phyloP scores from a whole-genome alignment of 2,113 vertebrate genomes.

The Rynchops niger region DNA sequence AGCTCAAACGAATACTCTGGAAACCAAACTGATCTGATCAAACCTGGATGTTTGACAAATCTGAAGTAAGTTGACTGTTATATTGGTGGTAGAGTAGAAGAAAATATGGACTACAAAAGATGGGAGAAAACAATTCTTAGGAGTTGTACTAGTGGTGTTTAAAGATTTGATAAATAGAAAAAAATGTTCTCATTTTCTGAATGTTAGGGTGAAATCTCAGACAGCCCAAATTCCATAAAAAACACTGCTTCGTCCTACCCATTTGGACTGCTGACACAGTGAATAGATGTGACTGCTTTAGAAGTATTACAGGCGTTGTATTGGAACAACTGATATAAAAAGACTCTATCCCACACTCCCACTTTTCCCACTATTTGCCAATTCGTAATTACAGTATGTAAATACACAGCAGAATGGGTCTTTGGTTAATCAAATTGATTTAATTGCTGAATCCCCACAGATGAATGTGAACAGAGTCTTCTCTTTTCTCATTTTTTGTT shows the following conservation, averaged over 20 bases:
- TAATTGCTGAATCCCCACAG: constrained; percentile 74
- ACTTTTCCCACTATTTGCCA: constrained; percentile 72
- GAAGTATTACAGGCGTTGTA: constrained; percentile 50
- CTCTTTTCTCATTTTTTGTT: constrained; percentile 68
- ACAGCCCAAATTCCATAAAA: background rate
- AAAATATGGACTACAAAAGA: background rate
- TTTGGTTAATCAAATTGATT: constrained; percentile 77
- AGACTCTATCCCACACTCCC: constrained; percentile 56
- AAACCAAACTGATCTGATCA: background rate
- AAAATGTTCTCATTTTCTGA: background rate
- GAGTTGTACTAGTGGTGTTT: background rate
- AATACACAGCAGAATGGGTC: constrained; percentile 75
- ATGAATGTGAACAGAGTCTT: constrained; percentile 71
- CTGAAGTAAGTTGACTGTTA: background rate
- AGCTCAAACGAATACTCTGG: background rate
- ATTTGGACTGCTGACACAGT: constrained; percentile 1
- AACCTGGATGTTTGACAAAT: background rate
- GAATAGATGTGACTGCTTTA: constrained; percentile 38
- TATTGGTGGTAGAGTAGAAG: background rate
- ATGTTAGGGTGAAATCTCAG: background rate
- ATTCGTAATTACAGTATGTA: constrained; percentile 74
- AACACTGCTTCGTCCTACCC: background rate
- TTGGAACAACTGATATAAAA: constrained; percentile 65
- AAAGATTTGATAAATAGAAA: background rate
- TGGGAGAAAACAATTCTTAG: background rate